Evolutionary conservation across 2,888 invertebrate species (phyloP), one percentile per base, ranked within the genome.

Genomic region (Lampropteryx suffumata): DNA sequence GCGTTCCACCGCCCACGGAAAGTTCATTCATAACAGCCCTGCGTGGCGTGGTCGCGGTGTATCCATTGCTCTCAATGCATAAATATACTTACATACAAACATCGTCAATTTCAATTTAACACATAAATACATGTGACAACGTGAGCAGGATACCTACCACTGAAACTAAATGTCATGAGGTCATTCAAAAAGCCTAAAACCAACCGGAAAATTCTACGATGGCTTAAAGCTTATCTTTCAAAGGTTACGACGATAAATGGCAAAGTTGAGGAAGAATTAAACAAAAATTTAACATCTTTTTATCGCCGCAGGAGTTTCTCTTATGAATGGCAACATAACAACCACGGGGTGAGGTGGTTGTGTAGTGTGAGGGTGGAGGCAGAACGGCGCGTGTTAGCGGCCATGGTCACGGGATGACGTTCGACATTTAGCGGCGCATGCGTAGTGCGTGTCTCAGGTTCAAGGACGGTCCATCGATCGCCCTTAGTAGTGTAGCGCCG

Each of bases 401-500:
- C 83, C 87, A 84, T 79, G 88, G 86, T 71, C 85, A 78, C 77
- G 72, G 65, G 54, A 75, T 88, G 88, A 89, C 89, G 84, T 86
- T 71, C 65, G 81, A 73, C 74, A 76, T 79, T 79, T 73, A 73
- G 58, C 62, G 61, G 67, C 76, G 79, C 85, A 73, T 83, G 80
- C 85, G 86, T 79, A 72, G 58, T 74, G 56, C 55, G 44, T 50
- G 51, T 57, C 64, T 58, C 71, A 67, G 77, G 88, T 86, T 90
- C 89, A 90, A 87, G 89, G 89, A 81, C 83, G 74, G 47, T 21
- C 39, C 71, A 88, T 89, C 84, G 88, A 90, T 86, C 77, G 75
- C 56, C 48, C 51, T 70, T 71, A 82, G 79, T 80, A 71, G 68
- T 52, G 57, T 57, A 64, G 64, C 65, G 73, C 61, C 69, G 66